Evolutionary conservation across 2,113 vertebrate genomes (phyloP).

Genomic region (Balaenoptera acutorostrata): DNA sequence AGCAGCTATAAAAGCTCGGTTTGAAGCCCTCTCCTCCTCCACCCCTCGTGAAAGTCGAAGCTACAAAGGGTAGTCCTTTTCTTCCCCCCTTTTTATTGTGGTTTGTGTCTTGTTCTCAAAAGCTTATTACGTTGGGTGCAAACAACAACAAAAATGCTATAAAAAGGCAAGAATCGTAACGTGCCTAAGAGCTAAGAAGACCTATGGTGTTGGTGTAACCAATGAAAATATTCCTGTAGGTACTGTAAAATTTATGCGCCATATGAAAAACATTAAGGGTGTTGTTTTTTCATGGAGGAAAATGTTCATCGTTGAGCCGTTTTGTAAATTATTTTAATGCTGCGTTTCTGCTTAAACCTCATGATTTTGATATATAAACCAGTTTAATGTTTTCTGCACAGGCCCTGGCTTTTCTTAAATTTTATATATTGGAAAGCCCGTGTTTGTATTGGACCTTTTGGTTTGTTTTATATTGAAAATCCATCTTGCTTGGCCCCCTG

Average conservation of each 20-base stretch:
- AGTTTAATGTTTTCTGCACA: conserved; percentile 65
- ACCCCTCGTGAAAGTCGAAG: conserved; percentile 70
- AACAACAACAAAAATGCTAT: conserved; percentile 78
- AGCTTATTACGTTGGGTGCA: conserved; percentile 82
- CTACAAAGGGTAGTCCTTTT: conserved; percentile 73
- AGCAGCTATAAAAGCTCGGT: conserved; percentile 55
- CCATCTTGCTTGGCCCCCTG: conserved; percentile 35
- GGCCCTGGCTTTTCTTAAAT: conserved; percentile 65
- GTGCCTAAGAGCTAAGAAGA: conserved; percentile 78
- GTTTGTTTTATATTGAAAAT: conserved; percentile 70
- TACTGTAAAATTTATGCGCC: conserved; percentile 86
- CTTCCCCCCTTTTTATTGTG: conserved; percentile 76
- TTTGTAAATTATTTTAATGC: conserved; percentile 82
- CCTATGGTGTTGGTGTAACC: conserved; percentile 80
- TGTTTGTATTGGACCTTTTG: conserved; percentile 72
- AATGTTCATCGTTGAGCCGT: conserved; percentile 78
- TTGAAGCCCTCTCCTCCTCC: background rate
- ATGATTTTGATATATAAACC: conserved; percentile 73
- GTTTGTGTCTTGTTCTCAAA: conserved; percentile 79
- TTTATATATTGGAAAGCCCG: conserved; percentile 63
- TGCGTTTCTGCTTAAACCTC: conserved; percentile 66
- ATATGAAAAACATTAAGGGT: conserved; percentile 84
- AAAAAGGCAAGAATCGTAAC: conserved; percentile 78
- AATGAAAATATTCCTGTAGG: conserved; percentile 82
- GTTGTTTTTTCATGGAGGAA: conserved; percentile 79